These are phyloP conservation scores for Epistrophe grossulariae DNA, from an alignment of 2,888 invertebrate species.

Conservation along the genomic window DNA sequence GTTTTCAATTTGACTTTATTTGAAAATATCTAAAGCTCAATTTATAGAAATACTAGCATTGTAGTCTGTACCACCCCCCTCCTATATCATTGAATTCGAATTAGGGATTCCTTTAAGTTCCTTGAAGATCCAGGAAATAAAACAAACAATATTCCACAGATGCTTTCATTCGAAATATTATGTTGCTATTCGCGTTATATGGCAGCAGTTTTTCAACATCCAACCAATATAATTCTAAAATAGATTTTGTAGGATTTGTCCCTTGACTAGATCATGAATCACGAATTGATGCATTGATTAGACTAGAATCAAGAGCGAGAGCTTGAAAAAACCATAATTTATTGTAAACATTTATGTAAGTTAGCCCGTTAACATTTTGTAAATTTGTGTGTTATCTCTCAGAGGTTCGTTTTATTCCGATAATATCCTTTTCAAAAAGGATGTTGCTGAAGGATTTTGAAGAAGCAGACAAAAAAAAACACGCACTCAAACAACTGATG, in stretches of 20 bases:
- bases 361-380: conserved; percentile 26
- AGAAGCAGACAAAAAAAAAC: not conserved
- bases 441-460: conserved; percentile 35
- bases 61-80: not conserved
- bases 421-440: conserved; percentile 36
- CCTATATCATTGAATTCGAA: conserved; percentile 32
- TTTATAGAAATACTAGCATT: conserved; percentile 15
- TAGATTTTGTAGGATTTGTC: conserved; percentile 26
- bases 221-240: not conserved
- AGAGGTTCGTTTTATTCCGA: not conserved
- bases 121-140: not conserved
- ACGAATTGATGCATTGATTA: conserved; percentile 44
- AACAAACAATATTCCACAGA: conserved; percentile 43
- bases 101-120: conserved; percentile 32
- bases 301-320: not conserved
- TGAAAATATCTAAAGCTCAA: conserved; percentile 35
- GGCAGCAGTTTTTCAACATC: not conserved
- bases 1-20: conserved; percentile 63
- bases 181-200: not conserved
- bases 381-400: conserved; percentile 28
- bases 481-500: conserved; percentile 59
- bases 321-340: conserved; percentile 42
- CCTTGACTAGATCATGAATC: conserved; percentile 39
- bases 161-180: conserved; percentile 38
- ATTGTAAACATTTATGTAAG: conserved; percentile 48